phyloP scores from a whole-genome alignment of 2,888 invertebrate species.

The Watsonalla cultraria region DNA sequence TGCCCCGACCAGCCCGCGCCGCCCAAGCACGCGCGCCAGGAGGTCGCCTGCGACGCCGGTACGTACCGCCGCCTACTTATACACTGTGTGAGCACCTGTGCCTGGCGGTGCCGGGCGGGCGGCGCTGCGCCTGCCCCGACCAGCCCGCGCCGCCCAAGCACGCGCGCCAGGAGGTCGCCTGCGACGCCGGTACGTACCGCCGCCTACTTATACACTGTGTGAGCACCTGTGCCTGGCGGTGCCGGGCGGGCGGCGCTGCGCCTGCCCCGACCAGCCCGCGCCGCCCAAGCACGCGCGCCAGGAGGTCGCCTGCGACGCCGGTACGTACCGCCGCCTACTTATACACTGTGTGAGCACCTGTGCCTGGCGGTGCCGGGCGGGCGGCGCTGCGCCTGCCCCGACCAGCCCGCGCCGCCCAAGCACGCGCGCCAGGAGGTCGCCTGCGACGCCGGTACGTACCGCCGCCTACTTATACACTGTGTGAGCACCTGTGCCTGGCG shows the following conservation, averaged over 20 bases:
- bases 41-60: conserved; percentile 90
- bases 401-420: conserved; percentile 75
- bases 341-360: too few relatives aligned
- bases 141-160: conserved; percentile 72
- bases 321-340: conserved; percentile 44
- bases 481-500: too few relatives aligned
- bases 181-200: conserved; percentile 84
- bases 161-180: conserved; percentile 82
- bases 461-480: too few relatives aligned
- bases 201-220: too few relatives aligned
- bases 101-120: too few relatives aligned
- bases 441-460: conserved; percentile 87
- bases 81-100: too few relatives aligned
- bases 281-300: conserved; percentile 77
- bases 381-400: conserved; percentile 62
- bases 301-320: conserved; percentile 89
- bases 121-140: conserved; percentile 72
- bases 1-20: conserved; percentile 79
- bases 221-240: too few relatives aligned
- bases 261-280: conserved; percentile 79
- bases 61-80: conserved; percentile 13
- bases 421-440: conserved; percentile 81
- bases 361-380: too few relatives aligned
- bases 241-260: too few relatives aligned
- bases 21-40: conserved; percentile 79